phyloP scores from a whole-genome alignment of 2,888 invertebrate genomes.

The Thysanoteuthis rhombus region DNA sequence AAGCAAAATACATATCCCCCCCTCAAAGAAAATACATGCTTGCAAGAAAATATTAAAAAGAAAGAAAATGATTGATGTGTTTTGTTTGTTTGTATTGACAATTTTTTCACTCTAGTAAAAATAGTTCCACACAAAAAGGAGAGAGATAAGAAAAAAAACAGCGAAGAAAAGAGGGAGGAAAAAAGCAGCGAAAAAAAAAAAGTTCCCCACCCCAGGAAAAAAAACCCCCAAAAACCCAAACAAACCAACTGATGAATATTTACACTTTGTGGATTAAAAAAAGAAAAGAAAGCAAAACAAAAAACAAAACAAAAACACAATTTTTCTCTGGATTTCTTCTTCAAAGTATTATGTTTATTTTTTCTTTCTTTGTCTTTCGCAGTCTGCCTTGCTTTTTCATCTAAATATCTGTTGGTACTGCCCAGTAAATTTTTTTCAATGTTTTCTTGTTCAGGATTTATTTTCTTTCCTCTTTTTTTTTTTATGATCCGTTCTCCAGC shows the following conservation, averaged over 20 bases:
- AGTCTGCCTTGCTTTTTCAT: background rate
- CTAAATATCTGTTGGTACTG: background rate
- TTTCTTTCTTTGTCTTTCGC: background rate
- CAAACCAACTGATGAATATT: background rate
- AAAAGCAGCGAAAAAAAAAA: background rate
- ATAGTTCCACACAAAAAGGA: background rate
- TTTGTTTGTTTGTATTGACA: background rate
- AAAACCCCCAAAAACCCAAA: too few species aligned
- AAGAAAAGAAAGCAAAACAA: background rate
- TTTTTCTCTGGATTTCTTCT: background rate
- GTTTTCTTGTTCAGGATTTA: background rate
- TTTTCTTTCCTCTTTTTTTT: background rate
- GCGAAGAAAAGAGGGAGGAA: background rate
- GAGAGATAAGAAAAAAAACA: background rate
- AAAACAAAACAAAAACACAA: background rate
- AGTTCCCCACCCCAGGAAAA: too few species aligned
- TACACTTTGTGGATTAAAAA: background rate
- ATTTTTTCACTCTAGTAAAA: background rate
- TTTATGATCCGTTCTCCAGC: background rate
- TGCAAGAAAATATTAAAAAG: background rate
- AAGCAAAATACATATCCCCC: too few species aligned
- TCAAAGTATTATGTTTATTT: constrained; percentile 14
- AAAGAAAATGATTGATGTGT: background rate
- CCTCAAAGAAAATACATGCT: too few species aligned
- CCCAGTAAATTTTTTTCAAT: background rate